Evolutionary conservation across 2,113 vertebrate genomes (phyloP).

Genomic region (Perca schrenkii): DNA sequence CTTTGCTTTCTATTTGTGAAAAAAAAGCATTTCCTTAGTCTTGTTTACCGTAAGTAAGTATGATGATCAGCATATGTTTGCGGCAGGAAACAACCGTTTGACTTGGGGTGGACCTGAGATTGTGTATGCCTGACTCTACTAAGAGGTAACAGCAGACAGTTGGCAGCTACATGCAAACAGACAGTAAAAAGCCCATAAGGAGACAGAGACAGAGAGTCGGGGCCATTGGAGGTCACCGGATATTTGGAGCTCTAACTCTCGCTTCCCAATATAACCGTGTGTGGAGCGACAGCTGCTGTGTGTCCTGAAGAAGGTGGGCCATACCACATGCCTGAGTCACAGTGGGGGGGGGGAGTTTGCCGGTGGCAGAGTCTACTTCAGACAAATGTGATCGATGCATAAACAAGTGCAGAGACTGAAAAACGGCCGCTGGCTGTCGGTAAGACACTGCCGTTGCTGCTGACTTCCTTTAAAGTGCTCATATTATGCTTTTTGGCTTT

Average conservation of each 20-base stretch:
- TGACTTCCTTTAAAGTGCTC: background rate
- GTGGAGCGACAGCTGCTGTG: slow-evolving; percentile 61
- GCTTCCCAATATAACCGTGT: slow-evolving; percentile 52
- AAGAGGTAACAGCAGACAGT: background rate
- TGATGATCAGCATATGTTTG: no score
- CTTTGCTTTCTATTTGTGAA: no score
- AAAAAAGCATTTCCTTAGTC: no score
- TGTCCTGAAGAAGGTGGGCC: slow-evolving; percentile 51
- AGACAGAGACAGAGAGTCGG: slow-evolving; percentile 43
- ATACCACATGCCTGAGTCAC: slow-evolving; percentile 27
- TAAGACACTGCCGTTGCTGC: background rate
- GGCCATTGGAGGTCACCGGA: background rate
- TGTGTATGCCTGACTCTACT: background rate
- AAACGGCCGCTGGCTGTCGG: background rate
- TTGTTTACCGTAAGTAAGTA: no score
- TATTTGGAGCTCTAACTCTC: slow-evolving; percentile 41
- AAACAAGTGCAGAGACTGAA: background rate
- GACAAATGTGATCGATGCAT: slow-evolving; percentile 4
- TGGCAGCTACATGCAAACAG: slow-evolving; percentile 4
- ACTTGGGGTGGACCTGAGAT: no score
- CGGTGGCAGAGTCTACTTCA: background rate
- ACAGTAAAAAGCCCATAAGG: slow-evolving; percentile 2
- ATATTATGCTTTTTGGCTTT: no score
- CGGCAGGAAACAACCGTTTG: no score
- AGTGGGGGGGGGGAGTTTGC: slow-evolving; percentile 5